Evolutionary conservation across 2,888 invertebrate genomes (phyloP), one percentile per base, ranked within the genome.

Genomic region (Cataglyphis rosenhaueri): DNA sequence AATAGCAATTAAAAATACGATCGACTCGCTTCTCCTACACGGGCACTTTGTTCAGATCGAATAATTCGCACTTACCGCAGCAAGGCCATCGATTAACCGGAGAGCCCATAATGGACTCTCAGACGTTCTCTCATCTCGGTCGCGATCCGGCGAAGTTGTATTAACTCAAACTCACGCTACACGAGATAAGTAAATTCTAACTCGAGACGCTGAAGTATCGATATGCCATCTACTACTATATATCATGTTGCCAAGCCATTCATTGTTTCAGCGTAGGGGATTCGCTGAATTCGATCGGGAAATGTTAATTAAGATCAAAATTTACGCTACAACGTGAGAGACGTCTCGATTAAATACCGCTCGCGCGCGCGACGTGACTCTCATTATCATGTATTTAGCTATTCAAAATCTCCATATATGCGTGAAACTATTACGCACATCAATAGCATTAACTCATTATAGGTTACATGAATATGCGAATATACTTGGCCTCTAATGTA

Each of bases 31-130:
- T 52, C 38, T 12, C 68, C 25, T 9, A 52, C 32, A 38, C 41
- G 18, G n/a, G 15, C 15, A 32, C n/a, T n/a, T 4, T 21, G 57
- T 12, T 52, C 57, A 32, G n/a, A 79, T 61, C 71, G 62, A 59
- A 70, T 70, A 79, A 79, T 79, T 79, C 78, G 78, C 78, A 59
- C 71, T 79, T 79, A 79, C 71, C 78, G 78, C 78, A 70, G 78
- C 78, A 5, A 44, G 8, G 44, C 59, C n/a, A 61, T 59, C 59
- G 73, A n/a, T 71, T 70, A 70, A 70, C 48, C 70, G 59, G 44
- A 12, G 15, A 44, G 32, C 25, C n/a, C 25, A 59, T 59, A 59
- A 71, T 70, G 44, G 32, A 59, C 48, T 44, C 48, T 44, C 44
- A 59, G 70, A 70, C 32, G 3, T 44, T 32, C 3, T 32, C 25